These are phyloP conservation scores for Lepidochitona cinerea DNA, from an alignment of 2,888 invertebrate genomes.

Conservation along the genomic window DNA sequence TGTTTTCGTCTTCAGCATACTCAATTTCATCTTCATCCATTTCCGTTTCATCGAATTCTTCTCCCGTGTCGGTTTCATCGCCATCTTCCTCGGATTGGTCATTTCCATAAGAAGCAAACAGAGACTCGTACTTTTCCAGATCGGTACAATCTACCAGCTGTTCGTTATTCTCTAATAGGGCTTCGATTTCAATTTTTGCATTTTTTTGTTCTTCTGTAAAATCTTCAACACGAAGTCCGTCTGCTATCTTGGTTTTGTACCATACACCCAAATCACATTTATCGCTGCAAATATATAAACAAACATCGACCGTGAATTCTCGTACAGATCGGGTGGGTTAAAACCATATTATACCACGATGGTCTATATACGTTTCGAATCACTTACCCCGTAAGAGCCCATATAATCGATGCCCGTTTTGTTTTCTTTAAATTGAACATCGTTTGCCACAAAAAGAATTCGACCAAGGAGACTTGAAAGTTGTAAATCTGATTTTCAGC, in stretches of 20 bases:
- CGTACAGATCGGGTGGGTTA: too few relatives aligned
- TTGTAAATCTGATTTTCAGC: too few relatives aligned
- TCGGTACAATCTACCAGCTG: slow-evolving; percentile 31
- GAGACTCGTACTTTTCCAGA: slow-evolving; percentile 32
- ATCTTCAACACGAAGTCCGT: slow-evolving; percentile 36
- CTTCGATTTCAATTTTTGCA: slow-evolving; percentile 34
- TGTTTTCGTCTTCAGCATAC: too few relatives aligned
- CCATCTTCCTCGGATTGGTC: background rate
- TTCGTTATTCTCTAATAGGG: slow-evolving; percentile 25
- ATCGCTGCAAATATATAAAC: too few relatives aligned
- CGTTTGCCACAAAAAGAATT: too few relatives aligned
- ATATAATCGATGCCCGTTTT: too few relatives aligned
- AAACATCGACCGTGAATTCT: background rate
- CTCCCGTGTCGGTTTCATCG: background rate
- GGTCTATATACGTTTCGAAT: too few relatives aligned
- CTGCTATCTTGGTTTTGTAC: slow-evolving; percentile 42
- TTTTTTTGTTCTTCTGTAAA: slow-evolving; percentile 29
- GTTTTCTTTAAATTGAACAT: too few relatives aligned
- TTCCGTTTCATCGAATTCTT: slow-evolving; percentile 26
- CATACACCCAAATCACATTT: slow-evolving; percentile 44
- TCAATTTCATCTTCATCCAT: slow-evolving; percentile 15
- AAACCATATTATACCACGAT: too few relatives aligned
- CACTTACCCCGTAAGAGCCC: too few relatives aligned
- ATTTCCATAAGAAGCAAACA: background rate
- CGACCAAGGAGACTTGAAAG: too few relatives aligned